Conservation (phyloP, 2,888 invertebrate species). For the Bedellia somnulentella region DNA sequence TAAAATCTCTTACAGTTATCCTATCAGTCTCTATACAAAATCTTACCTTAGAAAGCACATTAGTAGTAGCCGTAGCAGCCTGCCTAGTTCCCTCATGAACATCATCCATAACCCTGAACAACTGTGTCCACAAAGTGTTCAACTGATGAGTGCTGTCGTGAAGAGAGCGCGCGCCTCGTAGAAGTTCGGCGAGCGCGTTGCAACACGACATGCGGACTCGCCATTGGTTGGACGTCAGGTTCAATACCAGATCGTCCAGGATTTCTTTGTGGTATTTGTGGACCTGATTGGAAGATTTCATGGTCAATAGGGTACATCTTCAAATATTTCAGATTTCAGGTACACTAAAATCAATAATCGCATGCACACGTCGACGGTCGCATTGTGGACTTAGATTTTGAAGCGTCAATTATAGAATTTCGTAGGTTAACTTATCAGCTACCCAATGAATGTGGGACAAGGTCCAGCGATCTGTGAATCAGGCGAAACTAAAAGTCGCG, state of each 20-base stretch:
- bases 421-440: too few relatives aligned
- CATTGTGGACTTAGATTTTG: not conserved
- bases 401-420: too few relatives aligned
- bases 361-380: too few relatives aligned
- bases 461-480: too few relatives aligned
- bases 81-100: conserved; percentile 85
- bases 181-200: conserved; percentile 80
- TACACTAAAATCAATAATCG: too few relatives aligned
- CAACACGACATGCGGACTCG: conserved; percentile 90
- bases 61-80: conserved; percentile 72
- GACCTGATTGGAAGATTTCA: too few relatives aligned
- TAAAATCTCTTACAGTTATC: too few relatives aligned
- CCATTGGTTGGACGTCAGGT: conserved; percentile 85
- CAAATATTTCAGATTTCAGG: not conserved
- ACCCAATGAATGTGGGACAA: too few relatives aligned
- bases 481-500: too few relatives aligned
- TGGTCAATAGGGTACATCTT: not conserved
- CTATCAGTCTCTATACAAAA: too few relatives aligned
- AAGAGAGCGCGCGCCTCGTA: conserved; percentile 58
- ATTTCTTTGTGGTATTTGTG: conserved; percentile 82
- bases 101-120: conserved; percentile 93
- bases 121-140: conserved; percentile 74
- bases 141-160: conserved; percentile 38
- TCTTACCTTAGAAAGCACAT: conserved; percentile 71
- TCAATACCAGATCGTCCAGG: conserved; percentile 74